Conservation (phyloP, 2,113 vertebrate genomes). For the Stictonetta naevosa region DNA sequence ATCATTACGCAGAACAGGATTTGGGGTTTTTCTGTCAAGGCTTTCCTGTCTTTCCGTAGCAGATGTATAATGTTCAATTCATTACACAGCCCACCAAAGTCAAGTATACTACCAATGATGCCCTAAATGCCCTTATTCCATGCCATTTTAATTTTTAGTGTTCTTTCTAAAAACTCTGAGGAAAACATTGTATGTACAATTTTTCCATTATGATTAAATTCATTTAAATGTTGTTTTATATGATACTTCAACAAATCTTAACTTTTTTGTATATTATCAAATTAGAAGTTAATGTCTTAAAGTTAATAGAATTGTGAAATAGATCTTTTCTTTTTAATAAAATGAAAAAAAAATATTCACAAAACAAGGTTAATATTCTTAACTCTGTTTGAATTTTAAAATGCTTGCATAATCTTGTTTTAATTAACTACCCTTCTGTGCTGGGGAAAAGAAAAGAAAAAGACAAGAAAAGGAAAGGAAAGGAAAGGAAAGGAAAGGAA, state of each 20-base stretch:
- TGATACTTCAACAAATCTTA: neutral
- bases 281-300: neutral
- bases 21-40: neutral
- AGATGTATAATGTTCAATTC: neutral
- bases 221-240: neutral
- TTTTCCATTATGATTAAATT: neutral
- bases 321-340: neutral
- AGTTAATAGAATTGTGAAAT: neutral
- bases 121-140: neutral
- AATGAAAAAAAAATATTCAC: neutral
- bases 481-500: neutral
- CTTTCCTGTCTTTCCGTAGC: neutral
- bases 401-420: neutral
- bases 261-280: neutral
- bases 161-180: neutral
- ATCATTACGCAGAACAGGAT: neutral
- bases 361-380: neutral
- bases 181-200: neutral
- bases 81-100: neutral
- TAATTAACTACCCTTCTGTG: neutral
- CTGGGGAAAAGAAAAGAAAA: neutral
- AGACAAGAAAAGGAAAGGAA: neutral
- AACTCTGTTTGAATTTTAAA: neutral
- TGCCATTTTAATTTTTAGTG: neutral
- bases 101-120: neutral